Evolutionary conservation across 1,140 invertebrate species (phyloP), one percentile per base, ranked within the genome.

Genomic region (Pseudomyrmex pallidus): DNA sequence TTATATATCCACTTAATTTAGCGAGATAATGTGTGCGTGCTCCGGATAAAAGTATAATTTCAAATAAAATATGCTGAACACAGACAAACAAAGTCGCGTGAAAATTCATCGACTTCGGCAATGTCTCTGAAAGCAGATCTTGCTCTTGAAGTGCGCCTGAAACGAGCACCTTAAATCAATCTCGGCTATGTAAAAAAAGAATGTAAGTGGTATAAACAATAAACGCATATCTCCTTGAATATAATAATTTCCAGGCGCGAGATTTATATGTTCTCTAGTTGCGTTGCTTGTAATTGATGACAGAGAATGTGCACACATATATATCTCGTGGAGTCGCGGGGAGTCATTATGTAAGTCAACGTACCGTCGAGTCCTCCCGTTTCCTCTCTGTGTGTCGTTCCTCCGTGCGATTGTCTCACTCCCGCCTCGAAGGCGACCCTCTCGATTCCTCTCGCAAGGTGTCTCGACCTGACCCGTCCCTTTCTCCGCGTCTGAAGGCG

Each of bases 291-390:
- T 74, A 82, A 87, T 87, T 82, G 85, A 87, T 63, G 61, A 63
- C 68, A 64, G 61, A 83, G 54, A 13, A 68, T 46, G 22, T 68
- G 10, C 1, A 17, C 13, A 20, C n/a, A 62, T 56, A 35, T 48
- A n/a, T 48, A 82, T 56, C 72, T 35, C 52, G 63, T 48, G 48
- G 50, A 73, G 50, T 70, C 66, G 82, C 57, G 61, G n/a, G 25
- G 61, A 62, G n/a, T 61, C 74, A 87, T 87, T 87, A 88, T 85
- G 72, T 86, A 89, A 89, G 87, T 84, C 82, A 77, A 88, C 59
- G 83, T 76, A 80, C 56, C 54, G 46, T 17, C 63, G 48, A 48
- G 50, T 74, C 61, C 61, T 85, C 56, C 70, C 25, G 67, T 63
- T 82, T 82, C 78, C 70, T 87, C 85, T 67, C 50, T 61, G 52